A percentile compares a stretch with the other conserved stretches of the same genome.
These are phyloP conservation scores for Butorides virescens DNA, from an alignment of 2,113 vertebrate genomes.

Conservation along the genomic window DNA sequence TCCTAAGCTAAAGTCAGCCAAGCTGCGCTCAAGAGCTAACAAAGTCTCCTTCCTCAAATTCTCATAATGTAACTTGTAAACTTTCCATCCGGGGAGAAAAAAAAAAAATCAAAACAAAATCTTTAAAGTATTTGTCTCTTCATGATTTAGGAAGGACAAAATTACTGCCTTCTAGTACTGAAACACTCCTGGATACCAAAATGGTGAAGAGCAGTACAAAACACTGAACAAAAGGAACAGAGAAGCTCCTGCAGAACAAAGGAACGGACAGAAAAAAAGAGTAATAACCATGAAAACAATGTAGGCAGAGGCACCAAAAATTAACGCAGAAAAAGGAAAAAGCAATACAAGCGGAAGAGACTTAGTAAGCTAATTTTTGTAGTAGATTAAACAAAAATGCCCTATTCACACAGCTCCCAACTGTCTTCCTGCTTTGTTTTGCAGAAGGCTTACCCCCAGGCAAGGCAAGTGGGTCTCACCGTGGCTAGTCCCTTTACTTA, in stretches of 20 bases:
- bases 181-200: not conserved
- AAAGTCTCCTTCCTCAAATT: not conserved
- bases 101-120: not conserved
- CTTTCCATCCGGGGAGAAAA: not conserved
- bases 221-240: not conserved
- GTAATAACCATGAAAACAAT: not conserved
- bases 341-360: not conserved
- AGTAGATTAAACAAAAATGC: not conserved
- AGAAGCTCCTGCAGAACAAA: not conserved
- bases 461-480: not conserved
- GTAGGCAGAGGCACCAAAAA: not conserved
- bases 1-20: not conserved
- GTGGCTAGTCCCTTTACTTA: not conserved
- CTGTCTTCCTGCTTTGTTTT: not conserved
- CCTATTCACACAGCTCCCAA: not conserved
- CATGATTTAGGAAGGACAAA: not conserved
- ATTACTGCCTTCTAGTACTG: not conserved
- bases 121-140: not conserved
- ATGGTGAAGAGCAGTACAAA: not conserved
- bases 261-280: not conserved
- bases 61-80: not conserved
- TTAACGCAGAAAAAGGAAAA: not conserved
- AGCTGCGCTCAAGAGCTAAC: not conserved
- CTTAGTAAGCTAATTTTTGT: not conserved
- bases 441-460: not conserved